phyloP scores from a whole-genome alignment of 1,140 invertebrate species.

The Samia ricini region DNA sequence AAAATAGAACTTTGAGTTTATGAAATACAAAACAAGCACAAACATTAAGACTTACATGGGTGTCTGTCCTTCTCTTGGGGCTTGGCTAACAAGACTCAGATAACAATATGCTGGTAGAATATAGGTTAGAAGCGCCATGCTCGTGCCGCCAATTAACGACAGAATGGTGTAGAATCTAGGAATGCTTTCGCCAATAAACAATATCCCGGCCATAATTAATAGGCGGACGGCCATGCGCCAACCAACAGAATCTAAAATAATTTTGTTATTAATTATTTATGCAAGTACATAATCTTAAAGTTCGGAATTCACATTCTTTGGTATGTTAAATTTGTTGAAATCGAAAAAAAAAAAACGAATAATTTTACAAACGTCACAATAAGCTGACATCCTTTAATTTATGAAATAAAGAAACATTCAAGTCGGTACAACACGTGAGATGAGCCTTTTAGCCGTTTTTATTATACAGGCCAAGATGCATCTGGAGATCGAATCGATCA shows the following conservation, averaged over 20 bases:
- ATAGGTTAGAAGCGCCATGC: constrained; percentile 82
- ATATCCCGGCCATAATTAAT: constrained; percentile 77
- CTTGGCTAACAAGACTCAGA: constrained; percentile 75
- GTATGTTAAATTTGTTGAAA: not conserved
- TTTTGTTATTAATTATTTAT: constrained; percentile 1
- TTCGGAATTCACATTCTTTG: not conserved
- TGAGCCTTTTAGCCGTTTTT: too few species aligned
- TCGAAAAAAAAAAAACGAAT: too few species aligned
- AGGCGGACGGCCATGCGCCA: constrained; percentile 80
- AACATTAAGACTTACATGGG: constrained; percentile 36
- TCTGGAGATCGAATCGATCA: too few species aligned
- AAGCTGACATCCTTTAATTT: too few species aligned
- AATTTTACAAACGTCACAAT: too few species aligned
- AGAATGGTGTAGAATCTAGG: constrained; percentile 85
- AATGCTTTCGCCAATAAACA: constrained; percentile 83
- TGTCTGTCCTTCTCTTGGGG: constrained; percentile 30
- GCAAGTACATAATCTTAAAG: not conserved
- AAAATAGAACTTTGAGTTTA: not conserved
- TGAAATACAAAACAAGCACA: not conserved
- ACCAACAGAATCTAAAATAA: constrained; percentile 79
- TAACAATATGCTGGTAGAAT: constrained; percentile 85
- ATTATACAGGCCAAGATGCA: too few species aligned
- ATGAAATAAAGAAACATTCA: too few species aligned
- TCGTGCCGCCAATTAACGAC: constrained; percentile 85
- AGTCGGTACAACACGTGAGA: too few species aligned